Conservation (phyloP, 2,888 invertebrate species). For the Cyclophora punctaria region DNA sequence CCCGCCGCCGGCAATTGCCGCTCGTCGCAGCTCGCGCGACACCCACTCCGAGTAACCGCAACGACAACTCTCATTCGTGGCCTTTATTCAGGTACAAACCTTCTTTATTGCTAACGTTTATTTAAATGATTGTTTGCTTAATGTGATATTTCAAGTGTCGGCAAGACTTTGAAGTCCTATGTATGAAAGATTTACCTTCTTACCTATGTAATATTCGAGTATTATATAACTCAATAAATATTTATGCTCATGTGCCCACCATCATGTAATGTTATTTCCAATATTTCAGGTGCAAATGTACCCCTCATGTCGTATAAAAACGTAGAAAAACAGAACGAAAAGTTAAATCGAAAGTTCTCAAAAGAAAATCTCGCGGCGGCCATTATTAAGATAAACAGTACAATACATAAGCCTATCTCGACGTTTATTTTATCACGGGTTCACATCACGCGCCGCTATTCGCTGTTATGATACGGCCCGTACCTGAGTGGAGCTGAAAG, state of each 20-base stretch:
- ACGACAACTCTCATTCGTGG: slow-evolving; percentile 6
- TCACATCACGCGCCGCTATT: slow-evolving; percentile 76
- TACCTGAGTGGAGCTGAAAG: slow-evolving; percentile 75
- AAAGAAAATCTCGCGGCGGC: slow-evolving; percentile 53
- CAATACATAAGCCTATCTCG: slow-evolving; percentile 76
- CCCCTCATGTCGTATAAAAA: too few relatives aligned
- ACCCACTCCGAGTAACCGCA: slow-evolving; percentile 5
- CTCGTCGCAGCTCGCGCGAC: slow-evolving; percentile 14
- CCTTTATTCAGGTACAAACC: too few relatives aligned
- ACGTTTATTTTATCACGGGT: slow-evolving; percentile 75
- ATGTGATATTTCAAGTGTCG: too few relatives aligned
- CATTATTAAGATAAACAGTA: slow-evolving; percentile 76
- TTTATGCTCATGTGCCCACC: too few relatives aligned
- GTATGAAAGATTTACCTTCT: too few relatives aligned
- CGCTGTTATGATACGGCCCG: slow-evolving; percentile 75
- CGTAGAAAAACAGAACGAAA: slow-evolving; percentile 39
- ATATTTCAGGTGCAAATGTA: too few relatives aligned
- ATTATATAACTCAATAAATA: too few relatives aligned
- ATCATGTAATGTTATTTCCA: too few relatives aligned
- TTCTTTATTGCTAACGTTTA: too few relatives aligned
- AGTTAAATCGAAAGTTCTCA: slow-evolving; percentile 66
- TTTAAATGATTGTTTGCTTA: too few relatives aligned
- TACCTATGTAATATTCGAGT: too few relatives aligned
- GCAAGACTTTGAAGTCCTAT: too few relatives aligned
- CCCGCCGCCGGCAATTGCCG: slow-evolving; percentile 53